Evolutionary conservation across 2,888 invertebrate species (phyloP).

Genomic region (Lacanobia oleracea): DNA sequence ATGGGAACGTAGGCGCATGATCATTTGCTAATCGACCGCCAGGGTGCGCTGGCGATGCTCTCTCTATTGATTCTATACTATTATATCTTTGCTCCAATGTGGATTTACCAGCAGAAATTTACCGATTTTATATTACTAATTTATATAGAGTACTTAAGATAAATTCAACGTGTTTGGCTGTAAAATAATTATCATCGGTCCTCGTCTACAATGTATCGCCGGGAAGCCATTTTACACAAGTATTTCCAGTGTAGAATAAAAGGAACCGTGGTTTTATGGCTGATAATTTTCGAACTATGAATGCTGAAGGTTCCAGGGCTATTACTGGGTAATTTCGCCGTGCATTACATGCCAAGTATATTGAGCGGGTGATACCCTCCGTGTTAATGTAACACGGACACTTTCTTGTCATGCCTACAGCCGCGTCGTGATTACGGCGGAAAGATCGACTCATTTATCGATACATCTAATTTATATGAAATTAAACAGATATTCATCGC

Average conservation of each 20-base stretch:
- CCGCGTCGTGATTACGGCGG: conserved; percentile 76
- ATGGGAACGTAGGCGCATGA: conserved; percentile 78
- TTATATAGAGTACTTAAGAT: conserved; percentile 50
- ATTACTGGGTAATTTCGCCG: conserved; percentile 87
- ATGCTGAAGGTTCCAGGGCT: conserved; percentile 85
- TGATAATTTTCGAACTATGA: conserved; percentile 89
- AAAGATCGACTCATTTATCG: conserved; percentile 71
- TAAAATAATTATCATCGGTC: conserved; percentile 74
- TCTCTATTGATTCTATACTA: conserved; percentile 63
- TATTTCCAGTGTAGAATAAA: conserved; percentile 84
- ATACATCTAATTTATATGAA: conserved; percentile 68
- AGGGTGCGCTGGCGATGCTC: conserved; percentile 62
- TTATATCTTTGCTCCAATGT: conserved; percentile 53
- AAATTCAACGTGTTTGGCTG: conserved; percentile 56
- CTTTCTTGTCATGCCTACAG: conserved; percentile 80
- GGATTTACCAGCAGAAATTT: conserved; percentile 54
- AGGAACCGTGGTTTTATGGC: conserved; percentile 85
- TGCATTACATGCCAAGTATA: conserved; percentile 84
- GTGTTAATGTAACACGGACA: conserved; percentile 86
- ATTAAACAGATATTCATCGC: conserved; percentile 62
- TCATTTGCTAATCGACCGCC: conserved; percentile 76
- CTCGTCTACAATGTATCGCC: conserved; percentile 72
- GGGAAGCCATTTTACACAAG: conserved; percentile 79
- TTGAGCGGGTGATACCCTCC: conserved; percentile 81
- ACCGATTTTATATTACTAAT: conserved; percentile 55